A percentile compares a stretch with the other conserved stretches of the same genome.
Conservation (phyloP, 2,888 invertebrate species). For the Xanthorhoe spadicearia region DNA sequence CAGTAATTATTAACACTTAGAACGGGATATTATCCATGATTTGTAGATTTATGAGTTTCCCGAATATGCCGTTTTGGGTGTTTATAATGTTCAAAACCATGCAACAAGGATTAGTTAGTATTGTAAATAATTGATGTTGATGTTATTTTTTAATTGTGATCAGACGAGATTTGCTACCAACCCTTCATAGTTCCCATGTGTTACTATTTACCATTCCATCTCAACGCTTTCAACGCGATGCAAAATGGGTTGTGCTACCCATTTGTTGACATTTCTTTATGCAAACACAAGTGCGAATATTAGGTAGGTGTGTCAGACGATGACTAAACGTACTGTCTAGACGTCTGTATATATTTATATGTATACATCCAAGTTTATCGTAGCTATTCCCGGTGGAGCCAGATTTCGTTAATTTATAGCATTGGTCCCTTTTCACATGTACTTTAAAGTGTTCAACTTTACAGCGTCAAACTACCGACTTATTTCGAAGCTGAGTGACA, state of each 20-base stretch:
- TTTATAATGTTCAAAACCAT: too few relatives aligned
- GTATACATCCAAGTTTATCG: conserved; percentile 25
- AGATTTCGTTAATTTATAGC: conserved; percentile 24
- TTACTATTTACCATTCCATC: too few relatives aligned
- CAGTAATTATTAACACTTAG: too few relatives aligned
- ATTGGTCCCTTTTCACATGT: conserved; percentile 1
- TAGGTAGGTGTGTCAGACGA: conserved; percentile 27
- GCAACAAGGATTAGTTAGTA: too few relatives aligned
- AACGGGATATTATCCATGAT: too few relatives aligned
- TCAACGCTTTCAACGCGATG: background rate
- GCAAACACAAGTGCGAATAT: conserved; percentile 34
- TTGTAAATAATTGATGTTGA: too few relatives aligned
- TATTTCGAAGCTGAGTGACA: too few relatives aligned
- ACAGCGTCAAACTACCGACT: background rate
- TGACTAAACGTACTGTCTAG: conserved; percentile 43
- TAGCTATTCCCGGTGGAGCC: conserved; percentile 35
- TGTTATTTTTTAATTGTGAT: background rate
- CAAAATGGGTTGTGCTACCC: background rate
- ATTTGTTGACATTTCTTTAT: conserved; percentile 10
- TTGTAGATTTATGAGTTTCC: too few relatives aligned
- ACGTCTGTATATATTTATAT: conserved; percentile 16
- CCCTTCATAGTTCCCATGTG: too few relatives aligned
- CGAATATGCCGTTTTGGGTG: too few relatives aligned
- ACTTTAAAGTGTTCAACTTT: too few relatives aligned
- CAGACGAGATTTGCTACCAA: too few relatives aligned